These are phyloP conservation scores for Torymus texanus DNA, from an alignment of 2,888 invertebrate genomes.

Conservation along the genomic window DNA sequence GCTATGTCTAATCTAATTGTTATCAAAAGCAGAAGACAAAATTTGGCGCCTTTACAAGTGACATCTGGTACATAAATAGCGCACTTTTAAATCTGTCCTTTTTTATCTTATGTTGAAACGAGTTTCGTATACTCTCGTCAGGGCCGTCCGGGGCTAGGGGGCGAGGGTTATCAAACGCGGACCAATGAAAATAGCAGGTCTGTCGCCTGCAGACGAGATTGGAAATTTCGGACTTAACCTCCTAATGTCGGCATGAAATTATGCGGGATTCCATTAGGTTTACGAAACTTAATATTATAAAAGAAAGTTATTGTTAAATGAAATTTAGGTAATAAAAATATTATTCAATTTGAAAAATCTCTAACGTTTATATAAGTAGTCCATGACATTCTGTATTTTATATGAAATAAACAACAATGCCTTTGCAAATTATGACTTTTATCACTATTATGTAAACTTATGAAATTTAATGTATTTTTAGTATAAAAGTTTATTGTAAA, in stretches of 20 bases:
- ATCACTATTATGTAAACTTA: constrained; percentile 20
- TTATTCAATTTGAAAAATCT: neutral
- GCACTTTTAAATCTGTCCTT: too few species aligned
- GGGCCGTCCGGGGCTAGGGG: too few species aligned
- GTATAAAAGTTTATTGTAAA: constrained; percentile 34
- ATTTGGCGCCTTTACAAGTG: too few species aligned
- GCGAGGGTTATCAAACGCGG: too few species aligned
- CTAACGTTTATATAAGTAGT: neutral
- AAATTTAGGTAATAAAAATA: neutral
- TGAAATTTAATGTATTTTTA: constrained; percentile 1
- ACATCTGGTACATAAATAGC: too few species aligned
- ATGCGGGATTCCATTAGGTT: neutral
- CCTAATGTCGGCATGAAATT: neutral
- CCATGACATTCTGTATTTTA: constrained; percentile 3
- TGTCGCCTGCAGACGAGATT: too few species aligned
- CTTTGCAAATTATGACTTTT: constrained; percentile 1
- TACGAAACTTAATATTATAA: constrained; percentile 21
- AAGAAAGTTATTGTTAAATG: neutral
- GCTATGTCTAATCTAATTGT: too few species aligned
- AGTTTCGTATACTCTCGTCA: too few species aligned
- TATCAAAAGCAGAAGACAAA: too few species aligned
- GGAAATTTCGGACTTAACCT: neutral
- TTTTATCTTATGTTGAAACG: too few species aligned
- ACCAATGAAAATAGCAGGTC: too few species aligned
- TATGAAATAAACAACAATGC: neutral